Evolutionary conservation across 2,113 vertebrate genomes (phyloP), one percentile per base, ranked within the genome.

Genomic region (Heterochromis multidens): DNA sequence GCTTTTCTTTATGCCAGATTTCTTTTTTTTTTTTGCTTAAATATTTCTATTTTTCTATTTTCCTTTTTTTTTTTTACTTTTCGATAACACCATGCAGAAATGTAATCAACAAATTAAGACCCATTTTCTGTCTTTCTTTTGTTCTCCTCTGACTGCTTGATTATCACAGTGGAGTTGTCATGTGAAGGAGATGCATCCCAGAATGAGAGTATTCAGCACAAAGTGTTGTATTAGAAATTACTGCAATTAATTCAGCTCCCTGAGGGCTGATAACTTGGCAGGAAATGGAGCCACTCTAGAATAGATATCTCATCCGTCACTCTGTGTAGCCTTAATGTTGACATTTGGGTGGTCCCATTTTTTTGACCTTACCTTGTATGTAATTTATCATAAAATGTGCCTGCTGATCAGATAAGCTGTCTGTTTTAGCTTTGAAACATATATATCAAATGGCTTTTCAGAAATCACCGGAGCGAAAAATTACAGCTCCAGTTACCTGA

Each of bases 381-480:
- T 77, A 63, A 93, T 93, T 87, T 67, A 86, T 94, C 86, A 92
- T 87, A 77, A 87, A 86, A 91, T 67, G 80, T 35, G 33, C 62
- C 63, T 8, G 67, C 78, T 87, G 83, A 93, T 93, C 93, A 88
- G 84, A 90, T 91, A 80, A 87, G 88, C 60, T 80, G 93, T 89
- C 90, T 81, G 87, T 86, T 92, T 87, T 72, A 57, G 80, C 83
- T 82, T 60, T 83, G 84, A 84, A 92, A 91, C 83, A 70, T 86
- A 90, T 90, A 86, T 81, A 89, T 92, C 91, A 94, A 83, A 88
- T 84, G 19, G 88, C 78, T 83, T 89, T 87, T 88, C 81, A 82
- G 85, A 88, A 91, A 90, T 61, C 91, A 84, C 40, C 46, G 70
- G 8, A 80, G 91, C 87, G 23, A 74, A 92, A 93, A 93, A 94